Conservation (phyloP, 2,888 invertebrate species). For the Nomada flava region DNA sequence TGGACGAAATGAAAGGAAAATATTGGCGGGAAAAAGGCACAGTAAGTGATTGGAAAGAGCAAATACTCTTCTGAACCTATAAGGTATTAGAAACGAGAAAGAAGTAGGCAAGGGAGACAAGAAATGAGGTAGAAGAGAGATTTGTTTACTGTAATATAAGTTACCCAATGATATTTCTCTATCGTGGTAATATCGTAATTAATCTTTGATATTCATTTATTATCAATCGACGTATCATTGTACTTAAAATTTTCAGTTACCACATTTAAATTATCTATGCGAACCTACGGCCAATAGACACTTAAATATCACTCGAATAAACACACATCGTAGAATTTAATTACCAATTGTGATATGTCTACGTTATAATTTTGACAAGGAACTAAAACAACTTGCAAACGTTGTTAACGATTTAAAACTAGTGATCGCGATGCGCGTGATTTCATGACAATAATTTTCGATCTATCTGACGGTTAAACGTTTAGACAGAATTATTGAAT, state of each 20-base stretch:
- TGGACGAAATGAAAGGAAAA: neutral
- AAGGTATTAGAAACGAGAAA: neutral
- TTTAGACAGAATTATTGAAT: neutral
- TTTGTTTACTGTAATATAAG: neutral
- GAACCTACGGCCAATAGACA: neutral
- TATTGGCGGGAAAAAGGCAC: neutral
- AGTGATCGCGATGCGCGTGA: neutral
- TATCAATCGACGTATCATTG: constrained; percentile 1
- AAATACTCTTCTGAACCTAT: neutral
- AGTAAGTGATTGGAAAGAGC: neutral
- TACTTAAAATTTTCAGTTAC: neutral
- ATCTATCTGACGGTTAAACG: neutral
- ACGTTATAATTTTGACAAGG: neutral
- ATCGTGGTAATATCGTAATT: neutral
- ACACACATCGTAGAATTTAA: neutral
- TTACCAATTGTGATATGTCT: constrained; percentile 18
- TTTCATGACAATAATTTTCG: neutral
- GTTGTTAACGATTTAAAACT: neutral
- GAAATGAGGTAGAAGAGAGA: neutral
- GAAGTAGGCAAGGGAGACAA: neutral
- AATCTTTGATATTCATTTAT: neutral
- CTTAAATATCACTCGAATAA: neutral
- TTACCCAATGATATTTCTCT: too few relatives aligned
- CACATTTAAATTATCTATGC: constrained; percentile 8
- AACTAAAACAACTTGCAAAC: neutral